A percentile compares a stretch with the other conserved stretches of the same genome.
Conservation (phyloP, 2,113 vertebrate genomes). For the Chauna torquata region DNA sequence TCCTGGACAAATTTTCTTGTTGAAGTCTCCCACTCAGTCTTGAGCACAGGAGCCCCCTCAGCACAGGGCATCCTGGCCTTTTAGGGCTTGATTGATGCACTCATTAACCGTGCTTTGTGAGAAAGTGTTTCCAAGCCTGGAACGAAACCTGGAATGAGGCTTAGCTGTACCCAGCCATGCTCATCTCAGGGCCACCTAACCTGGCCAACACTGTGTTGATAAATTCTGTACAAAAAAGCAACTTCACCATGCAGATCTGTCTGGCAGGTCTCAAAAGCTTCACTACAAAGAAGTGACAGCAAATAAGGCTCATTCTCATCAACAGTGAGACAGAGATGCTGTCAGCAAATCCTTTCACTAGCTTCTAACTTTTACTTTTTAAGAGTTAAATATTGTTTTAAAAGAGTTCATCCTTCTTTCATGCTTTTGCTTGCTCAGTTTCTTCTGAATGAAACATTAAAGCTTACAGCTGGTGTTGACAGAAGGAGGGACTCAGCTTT, state of each 20-base stretch:
- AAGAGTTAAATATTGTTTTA: neutral
- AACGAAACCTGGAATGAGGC: neutral
- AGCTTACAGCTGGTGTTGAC: neutral
- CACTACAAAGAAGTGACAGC: neutral
- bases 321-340: neutral
- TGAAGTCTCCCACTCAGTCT: neutral
- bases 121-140: neutral
- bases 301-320: neutral
- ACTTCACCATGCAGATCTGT: neutral
- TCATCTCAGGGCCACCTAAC: neutral
- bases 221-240: neutral
- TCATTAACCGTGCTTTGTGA: neutral
- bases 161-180: neutral
- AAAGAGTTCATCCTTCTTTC: neutral
- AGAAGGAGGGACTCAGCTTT: neutral
- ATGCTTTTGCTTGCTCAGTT: neutral
- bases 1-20: neutral
- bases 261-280: neutral
- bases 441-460: neutral
- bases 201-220: neutral
- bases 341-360: neutral
- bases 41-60: neutral
- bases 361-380: neutral
- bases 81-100: neutral
- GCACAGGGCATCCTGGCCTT: neutral